phyloP scores from a whole-genome alignment of 2,797 vertebrate species.

The Leontopithecus rosalia region DNA sequence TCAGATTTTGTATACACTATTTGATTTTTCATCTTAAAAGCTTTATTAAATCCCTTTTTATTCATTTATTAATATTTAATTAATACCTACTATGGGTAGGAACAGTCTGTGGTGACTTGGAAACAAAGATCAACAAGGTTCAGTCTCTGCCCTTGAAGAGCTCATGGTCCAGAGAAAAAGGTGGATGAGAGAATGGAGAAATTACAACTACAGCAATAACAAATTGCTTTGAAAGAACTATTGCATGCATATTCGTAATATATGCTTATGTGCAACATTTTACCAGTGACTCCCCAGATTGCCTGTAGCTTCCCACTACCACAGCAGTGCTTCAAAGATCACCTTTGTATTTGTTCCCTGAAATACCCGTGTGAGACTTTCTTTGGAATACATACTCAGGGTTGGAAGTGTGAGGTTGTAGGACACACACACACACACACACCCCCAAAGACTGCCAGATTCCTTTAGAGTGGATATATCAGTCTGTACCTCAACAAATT shows the following conservation, averaged over 20 bases:
- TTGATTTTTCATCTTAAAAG: background rate
- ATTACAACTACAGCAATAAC: background rate
- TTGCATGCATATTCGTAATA: background rate
- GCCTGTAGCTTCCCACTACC: background rate
- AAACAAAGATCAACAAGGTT: background rate
- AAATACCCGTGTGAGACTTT: background rate
- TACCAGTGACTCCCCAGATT: background rate
- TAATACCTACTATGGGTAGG: background rate
- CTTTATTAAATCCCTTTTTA: constrained; percentile 23
- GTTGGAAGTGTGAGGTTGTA: background rate
- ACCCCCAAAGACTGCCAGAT: background rate
- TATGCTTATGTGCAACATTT: background rate
- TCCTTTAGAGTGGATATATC: background rate
- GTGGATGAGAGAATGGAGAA: background rate
- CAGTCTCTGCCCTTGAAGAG: background rate
- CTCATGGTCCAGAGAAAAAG: background rate
- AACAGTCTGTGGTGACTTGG: background rate
- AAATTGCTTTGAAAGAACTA: background rate
- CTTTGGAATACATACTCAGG: background rate
- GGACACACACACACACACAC: no score
- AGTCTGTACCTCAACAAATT: background rate
- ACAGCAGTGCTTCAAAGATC: background rate
- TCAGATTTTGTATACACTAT: background rate
- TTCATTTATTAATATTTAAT: constrained; percentile 20
- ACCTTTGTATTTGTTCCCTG: background rate